phyloP scores from a whole-genome alignment of 2,888 invertebrate genomes.

The Vesta saturnalis region DNA sequence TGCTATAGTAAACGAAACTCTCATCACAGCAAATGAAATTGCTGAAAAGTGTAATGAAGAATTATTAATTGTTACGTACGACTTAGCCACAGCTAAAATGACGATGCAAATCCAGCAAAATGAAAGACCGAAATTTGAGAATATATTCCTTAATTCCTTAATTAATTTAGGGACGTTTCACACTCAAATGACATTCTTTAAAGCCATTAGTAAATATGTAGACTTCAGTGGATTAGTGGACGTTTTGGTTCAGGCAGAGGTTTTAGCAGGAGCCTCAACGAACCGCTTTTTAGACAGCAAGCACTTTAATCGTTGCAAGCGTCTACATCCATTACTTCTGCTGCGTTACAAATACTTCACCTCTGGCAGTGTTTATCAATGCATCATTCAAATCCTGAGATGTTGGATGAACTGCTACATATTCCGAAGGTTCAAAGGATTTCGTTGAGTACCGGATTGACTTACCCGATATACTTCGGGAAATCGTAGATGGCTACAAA shows the following conservation, averaged over 20 bases:
- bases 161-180: neutral
- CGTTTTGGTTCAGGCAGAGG: neutral
- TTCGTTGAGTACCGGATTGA: neutral
- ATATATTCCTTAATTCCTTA: neutral
- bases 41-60: conserved; percentile 2
- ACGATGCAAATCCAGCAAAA: neutral
- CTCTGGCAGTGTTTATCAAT: neutral
- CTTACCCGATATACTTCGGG: neutral
- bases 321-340: neutral
- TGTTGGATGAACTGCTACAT: neutral
- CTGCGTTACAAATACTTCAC: neutral
- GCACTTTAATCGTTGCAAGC: neutral
- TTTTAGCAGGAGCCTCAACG: conserved; percentile 1
- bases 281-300: neutral
- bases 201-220: conserved; percentile 31
- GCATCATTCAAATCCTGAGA: neutral
- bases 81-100: neutral
- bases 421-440: neutral
- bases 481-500: conserved; percentile 1
- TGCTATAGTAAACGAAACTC: neutral
- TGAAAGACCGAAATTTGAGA: neutral
- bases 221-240: conserved; percentile 18
- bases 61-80: neutral
- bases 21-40: neutral
- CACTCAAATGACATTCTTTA: neutral